phyloP scores from a whole-genome alignment of 2,113 vertebrate genomes.

The Tonatia bakeri region DNA sequence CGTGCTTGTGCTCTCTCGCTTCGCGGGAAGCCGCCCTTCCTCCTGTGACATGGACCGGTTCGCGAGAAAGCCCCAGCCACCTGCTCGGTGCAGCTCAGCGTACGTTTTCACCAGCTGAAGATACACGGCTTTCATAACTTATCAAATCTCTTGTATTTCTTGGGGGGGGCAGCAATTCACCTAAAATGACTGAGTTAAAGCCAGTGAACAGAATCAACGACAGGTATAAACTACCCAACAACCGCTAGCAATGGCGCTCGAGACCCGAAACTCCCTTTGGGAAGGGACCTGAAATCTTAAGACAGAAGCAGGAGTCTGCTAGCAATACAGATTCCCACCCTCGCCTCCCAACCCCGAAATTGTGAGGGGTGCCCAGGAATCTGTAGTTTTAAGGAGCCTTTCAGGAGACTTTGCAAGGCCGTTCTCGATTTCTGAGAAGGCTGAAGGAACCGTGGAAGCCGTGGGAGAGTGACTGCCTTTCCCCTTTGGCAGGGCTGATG shows the following conservation, averaged over 20 bases:
- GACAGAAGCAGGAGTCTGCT: neutral
- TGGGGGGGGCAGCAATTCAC: neutral
- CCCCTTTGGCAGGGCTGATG: no score
- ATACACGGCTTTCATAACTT: neutral
- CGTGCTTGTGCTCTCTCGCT: no score
- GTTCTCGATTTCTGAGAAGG: neutral
- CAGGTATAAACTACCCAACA: neutral
- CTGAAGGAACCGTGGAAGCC: fast-evolving
- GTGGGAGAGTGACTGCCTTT: no score
- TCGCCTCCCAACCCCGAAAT: no score
- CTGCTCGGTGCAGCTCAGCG: fast-evolving
- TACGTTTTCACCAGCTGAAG: neutral
- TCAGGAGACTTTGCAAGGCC: no score
- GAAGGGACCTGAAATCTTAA: neutral
- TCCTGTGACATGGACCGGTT: neutral
- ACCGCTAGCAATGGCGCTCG: no score
- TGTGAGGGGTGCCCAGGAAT: neutral
- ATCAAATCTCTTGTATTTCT: neutral
- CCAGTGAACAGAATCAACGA: neutral
- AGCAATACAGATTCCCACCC: neutral
- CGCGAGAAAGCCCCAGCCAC: neutral
- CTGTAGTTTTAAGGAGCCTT: neutral
- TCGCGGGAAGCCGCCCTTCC: no score
- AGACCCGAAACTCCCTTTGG: neutral
- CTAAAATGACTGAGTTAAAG: neutral